Evolutionary conservation across 2,888 invertebrate species (phyloP).

Genomic region (Coecobrya sp.): DNA sequence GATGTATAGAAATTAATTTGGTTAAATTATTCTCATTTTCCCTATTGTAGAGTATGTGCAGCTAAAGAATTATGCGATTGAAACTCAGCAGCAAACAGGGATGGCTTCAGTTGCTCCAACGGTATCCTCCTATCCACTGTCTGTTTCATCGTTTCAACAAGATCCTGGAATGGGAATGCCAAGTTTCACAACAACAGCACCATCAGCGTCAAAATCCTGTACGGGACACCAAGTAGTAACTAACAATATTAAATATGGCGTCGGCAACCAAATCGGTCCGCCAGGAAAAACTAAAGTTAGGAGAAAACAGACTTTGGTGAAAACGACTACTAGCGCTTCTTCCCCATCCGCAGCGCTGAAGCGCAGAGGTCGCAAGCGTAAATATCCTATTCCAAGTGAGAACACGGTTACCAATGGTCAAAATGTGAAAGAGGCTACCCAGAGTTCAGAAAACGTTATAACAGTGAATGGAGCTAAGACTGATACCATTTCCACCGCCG

Average conservation of each 20-base stretch:
- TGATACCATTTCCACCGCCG: too few relatives aligned
- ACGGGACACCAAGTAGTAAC: not conserved
- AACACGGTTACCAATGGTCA: not conserved
- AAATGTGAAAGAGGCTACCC: not conserved
- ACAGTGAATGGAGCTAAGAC: not conserved
- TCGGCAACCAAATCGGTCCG: not conserved
- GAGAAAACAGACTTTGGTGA: conserved; percentile 16
- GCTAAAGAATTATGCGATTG: not conserved
- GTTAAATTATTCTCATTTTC: too few relatives aligned
- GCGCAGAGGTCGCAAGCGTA: conserved; percentile 1
- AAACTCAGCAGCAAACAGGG: not conserved
- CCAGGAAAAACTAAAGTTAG: not conserved
- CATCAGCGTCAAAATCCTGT: not conserved
- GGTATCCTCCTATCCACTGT: not conserved
- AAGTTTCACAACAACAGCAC: not conserved
- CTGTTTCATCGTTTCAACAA: not conserved
- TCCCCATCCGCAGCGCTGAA: not conserved
- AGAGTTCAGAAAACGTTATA: not conserved
- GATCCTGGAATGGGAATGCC: not conserved
- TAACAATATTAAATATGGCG: not conserved
- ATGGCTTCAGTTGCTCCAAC: not conserved
- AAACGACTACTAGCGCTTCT: not conserved
- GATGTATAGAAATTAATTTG: too few relatives aligned
- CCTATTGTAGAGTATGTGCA: conserved; percentile 22
- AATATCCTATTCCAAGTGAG: not conserved